phyloP scores from a whole-genome alignment of 2,113 vertebrate genomes.

The Gavia stellata region DNA sequence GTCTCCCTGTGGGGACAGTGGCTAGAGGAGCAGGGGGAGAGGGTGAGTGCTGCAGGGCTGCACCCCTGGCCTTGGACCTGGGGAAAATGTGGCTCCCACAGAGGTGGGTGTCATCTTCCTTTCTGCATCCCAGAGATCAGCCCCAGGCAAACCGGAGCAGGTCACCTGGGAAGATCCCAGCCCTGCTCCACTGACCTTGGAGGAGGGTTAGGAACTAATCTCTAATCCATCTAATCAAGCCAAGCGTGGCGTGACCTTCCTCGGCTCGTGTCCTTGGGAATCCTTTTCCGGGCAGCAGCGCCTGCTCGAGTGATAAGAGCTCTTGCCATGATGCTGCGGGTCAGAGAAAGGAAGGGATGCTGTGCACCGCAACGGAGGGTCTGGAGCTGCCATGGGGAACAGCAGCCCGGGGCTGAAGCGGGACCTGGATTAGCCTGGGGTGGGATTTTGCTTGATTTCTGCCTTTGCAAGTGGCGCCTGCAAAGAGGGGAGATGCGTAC shows the following conservation, averaged over 20 bases:
- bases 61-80: background rate
- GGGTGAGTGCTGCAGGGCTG: background rate
- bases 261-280: background rate
- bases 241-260: background rate
- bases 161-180: background rate
- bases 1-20: background rate
- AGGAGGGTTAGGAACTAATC: background rate
- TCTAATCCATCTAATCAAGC: background rate
- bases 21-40: background rate
- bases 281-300: fast-evolving
- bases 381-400: fast-evolving
- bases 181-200: background rate
- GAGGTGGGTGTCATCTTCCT: background rate
- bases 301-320: background rate
- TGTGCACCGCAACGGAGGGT: fast-evolving
- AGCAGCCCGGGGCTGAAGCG: fast-evolving
- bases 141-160: fast-evolving
- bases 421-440: background rate
- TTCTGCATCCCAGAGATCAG: fast-evolving
- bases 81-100: fast-evolving
- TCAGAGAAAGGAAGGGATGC: fast-evolving
- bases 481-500: fast-evolving
- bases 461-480: fast-evolving
- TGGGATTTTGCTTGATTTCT: background rate
- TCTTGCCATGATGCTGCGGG: fast-evolving